These are phyloP conservation scores for Choreutis nemorana DNA, from an alignment of 2,888 invertebrate species.

Conservation along the genomic window DNA sequence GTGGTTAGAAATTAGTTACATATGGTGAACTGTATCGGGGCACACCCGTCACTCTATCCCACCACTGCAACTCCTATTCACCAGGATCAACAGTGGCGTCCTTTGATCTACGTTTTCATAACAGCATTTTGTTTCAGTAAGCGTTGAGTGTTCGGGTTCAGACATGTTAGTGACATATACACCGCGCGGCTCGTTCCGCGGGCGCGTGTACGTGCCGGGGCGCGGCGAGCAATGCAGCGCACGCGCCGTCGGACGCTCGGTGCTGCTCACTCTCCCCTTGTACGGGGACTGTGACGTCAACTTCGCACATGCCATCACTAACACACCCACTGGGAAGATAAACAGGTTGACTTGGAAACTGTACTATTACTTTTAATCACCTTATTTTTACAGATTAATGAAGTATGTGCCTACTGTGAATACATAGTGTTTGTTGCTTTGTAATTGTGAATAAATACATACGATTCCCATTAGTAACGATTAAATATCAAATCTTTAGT, in stretches of 20 bases:
- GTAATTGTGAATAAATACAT: too few species aligned
- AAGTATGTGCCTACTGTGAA: too few species aligned
- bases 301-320: slow-evolving; percentile 57
- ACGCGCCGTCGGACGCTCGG: slow-evolving; percentile 39
- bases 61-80: too few species aligned
- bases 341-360: slow-evolving; percentile 45
- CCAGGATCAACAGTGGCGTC: too few species aligned
- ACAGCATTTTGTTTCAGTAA: slow-evolving; percentile 70
- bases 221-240: slow-evolving; percentile 77
- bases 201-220: slow-evolving; percentile 83
- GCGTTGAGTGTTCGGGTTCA: slow-evolving; percentile 77
- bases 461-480: too few species aligned
- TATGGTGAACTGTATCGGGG: background rate
- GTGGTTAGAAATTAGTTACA: too few species aligned
- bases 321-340: slow-evolving; percentile 43
- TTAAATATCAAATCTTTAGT: too few species aligned
- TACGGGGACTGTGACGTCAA: slow-evolving; percentile 65
- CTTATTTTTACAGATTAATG: too few species aligned
- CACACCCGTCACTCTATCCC: too few species aligned
- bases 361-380: too few species aligned
- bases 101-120: too few species aligned
- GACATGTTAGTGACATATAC: slow-evolving; percentile 73
- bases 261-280: slow-evolving; percentile 69
- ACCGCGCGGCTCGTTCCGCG: slow-evolving; percentile 70
- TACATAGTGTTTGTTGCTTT: too few species aligned